Conservation (phyloP, 1,140 invertebrate genomes). For the Diuraphis noxia region DNA sequence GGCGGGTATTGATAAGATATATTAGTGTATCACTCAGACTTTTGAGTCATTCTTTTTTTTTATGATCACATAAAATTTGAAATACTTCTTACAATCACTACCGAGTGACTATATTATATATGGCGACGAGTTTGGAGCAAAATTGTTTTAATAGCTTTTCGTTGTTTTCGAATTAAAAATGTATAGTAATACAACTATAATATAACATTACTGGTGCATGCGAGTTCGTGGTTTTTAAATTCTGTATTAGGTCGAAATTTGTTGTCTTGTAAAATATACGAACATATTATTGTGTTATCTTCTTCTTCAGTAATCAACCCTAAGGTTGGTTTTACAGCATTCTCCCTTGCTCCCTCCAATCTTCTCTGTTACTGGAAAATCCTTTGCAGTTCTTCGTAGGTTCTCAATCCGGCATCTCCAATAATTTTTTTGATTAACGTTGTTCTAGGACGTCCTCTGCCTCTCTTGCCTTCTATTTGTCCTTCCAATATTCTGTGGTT, state of each 20-base stretch:
- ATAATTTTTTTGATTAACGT: background rate
- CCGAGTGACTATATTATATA: background rate
- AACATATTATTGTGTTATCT: too few species aligned
- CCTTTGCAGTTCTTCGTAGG: background rate
- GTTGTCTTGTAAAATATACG: too few species aligned
- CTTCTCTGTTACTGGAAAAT: background rate
- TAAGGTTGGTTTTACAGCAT: background rate
- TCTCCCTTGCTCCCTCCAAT: background rate
- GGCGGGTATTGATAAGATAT: background rate
- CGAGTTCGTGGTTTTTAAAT: too few species aligned
- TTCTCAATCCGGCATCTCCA: background rate
- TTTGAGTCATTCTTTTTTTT: background rate
- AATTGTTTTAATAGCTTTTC: background rate
- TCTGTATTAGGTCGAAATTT: too few species aligned
- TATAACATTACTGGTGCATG: too few species aligned
- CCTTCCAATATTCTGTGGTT: background rate
- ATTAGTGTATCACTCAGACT: background rate
- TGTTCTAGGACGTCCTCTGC: background rate
- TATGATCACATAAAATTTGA: slow-evolving; percentile 2
- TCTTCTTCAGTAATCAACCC: background rate
- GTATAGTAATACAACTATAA: too few species aligned
- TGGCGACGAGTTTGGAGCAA: background rate
- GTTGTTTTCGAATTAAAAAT: background rate
- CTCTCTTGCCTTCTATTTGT: background rate
- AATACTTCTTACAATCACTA: background rate